These are phyloP conservation scores for Epirrita christyi DNA, from an alignment of 2,888 invertebrate species.

Conservation along the genomic window DNA sequence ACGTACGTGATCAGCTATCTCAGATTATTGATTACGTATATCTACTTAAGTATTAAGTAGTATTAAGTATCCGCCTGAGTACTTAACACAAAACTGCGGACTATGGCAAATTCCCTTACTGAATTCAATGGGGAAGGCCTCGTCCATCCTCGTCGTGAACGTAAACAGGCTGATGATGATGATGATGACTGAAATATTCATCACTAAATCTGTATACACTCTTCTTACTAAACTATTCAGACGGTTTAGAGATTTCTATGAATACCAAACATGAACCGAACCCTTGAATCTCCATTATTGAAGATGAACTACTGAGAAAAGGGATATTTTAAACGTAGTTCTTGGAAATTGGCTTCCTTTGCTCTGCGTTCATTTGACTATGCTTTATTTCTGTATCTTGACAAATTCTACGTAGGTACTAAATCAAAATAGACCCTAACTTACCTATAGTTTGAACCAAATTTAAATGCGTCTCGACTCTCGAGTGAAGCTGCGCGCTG, in stretches of 20 bases:
- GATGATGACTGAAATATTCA: background rate
- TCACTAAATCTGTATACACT: background rate
- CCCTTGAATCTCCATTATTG: constrained; percentile 10
- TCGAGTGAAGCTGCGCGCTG: too few species aligned
- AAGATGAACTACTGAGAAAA: constrained; percentile 6
- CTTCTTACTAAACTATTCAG: constrained; percentile 19
- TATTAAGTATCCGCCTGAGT: too few species aligned
- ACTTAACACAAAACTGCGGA: background rate
- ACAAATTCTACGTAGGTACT: background rate
- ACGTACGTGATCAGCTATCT: too few species aligned
- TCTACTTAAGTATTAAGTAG: too few species aligned
- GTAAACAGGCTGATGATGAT: too few species aligned
- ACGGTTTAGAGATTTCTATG: constrained; percentile 20
- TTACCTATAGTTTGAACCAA: too few species aligned
- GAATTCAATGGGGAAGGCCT: too few species aligned
- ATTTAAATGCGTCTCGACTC: too few species aligned
- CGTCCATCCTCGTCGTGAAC: too few species aligned
- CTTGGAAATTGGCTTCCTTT: background rate
- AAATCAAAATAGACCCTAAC: too few species aligned
- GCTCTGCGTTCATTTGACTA: background rate
- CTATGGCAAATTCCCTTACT: too few species aligned
- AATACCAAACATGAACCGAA: constrained; percentile 25
- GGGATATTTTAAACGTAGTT: background rate
- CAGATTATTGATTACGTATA: too few species aligned
- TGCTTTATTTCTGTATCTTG: background rate